Conservation (phyloP, 2,797 vertebrate species). For the Anguilla pacifica region DNA sequence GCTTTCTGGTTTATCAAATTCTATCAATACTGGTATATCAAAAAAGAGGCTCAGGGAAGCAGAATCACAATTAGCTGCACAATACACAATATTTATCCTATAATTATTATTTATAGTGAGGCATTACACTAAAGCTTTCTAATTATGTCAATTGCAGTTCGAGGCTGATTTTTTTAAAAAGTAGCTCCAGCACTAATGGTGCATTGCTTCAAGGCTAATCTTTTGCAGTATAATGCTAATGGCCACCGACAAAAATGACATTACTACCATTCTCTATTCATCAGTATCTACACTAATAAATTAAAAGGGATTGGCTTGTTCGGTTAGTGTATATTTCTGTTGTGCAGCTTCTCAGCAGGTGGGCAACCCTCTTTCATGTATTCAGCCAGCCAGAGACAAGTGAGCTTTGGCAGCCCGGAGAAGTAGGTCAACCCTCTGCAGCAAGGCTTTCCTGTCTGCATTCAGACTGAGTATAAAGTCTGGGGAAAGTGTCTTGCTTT, state of each 20-base stretch:
- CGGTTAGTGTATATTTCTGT: constrained; percentile 43
- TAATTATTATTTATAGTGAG: neutral
- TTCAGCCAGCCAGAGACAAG: constrained; percentile 43
- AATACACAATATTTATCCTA: neutral
- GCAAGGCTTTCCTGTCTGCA: constrained; percentile 40
- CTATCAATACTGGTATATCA: neutral
- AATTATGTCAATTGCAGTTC: neutral
- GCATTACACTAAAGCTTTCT: neutral
- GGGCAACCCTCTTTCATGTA: constrained; percentile 40
- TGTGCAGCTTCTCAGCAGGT: constrained; percentile 58
- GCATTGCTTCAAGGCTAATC: neutral
- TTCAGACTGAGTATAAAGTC: constrained; percentile 48
- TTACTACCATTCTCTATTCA: neutral
- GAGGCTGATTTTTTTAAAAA: neutral
- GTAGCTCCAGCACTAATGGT: neutral
- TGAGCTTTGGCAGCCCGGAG: constrained; percentile 42
- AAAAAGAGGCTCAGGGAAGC: neutral
- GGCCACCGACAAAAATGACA: neutral
- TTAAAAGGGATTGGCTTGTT: constrained; percentile 56
- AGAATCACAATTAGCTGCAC: neutral
- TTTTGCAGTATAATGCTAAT: neutral
- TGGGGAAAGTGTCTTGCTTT: constrained; percentile 56
- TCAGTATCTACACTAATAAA: constrained; percentile 1
- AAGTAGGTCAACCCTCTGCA: constrained; percentile 62
- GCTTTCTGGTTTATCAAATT: neutral